phyloP scores from a whole-genome alignment of 2,797 vertebrate genomes.

The Adelosebastes latens region DNA sequence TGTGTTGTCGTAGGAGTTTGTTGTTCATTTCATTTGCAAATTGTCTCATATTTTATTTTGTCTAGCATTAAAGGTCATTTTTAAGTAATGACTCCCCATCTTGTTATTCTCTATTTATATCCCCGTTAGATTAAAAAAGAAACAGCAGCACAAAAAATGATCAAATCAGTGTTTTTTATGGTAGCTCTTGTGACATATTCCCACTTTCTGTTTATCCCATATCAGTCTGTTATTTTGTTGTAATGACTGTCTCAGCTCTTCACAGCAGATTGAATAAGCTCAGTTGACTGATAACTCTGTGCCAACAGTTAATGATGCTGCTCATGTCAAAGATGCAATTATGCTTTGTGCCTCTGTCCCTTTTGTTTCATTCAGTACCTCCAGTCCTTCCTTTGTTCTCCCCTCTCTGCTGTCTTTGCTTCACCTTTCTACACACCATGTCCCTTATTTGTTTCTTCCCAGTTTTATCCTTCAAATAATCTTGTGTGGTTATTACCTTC shows the following conservation, averaged over 20 bases:
- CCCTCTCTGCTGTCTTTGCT: conserved; percentile 21
- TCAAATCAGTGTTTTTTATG: background rate
- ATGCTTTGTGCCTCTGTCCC: conserved; percentile 48
- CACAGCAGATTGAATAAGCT: conserved; percentile 43
- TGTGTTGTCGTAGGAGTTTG: background rate
- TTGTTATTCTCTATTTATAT: background rate
- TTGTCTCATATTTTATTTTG: background rate
- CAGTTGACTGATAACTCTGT: conserved; percentile 43
- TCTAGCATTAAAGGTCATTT: background rate
- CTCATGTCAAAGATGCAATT: conserved; percentile 42
- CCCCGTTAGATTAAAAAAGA: background rate
- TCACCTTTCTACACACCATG: conserved; percentile 9
- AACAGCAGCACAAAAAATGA: background rate
- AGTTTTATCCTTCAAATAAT: conserved; percentile 29
- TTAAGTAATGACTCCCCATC: background rate
- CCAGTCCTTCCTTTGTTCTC: conserved; percentile 7
- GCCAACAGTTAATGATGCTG: conserved; percentile 38
- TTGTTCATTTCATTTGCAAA: background rate
- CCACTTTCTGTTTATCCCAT: conserved; percentile 2
- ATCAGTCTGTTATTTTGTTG: conserved; percentile 14
- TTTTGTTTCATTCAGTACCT: conserved; percentile 33
- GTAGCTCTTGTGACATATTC: background rate
- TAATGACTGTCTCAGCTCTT: conserved; percentile 28
- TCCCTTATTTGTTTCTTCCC: conserved; percentile 22
- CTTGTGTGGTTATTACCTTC: conserved; percentile 48